These are phyloP conservation scores for Heliconius hortense DNA, from an alignment of 2,888 invertebrate species.

Conservation along the genomic window DNA sequence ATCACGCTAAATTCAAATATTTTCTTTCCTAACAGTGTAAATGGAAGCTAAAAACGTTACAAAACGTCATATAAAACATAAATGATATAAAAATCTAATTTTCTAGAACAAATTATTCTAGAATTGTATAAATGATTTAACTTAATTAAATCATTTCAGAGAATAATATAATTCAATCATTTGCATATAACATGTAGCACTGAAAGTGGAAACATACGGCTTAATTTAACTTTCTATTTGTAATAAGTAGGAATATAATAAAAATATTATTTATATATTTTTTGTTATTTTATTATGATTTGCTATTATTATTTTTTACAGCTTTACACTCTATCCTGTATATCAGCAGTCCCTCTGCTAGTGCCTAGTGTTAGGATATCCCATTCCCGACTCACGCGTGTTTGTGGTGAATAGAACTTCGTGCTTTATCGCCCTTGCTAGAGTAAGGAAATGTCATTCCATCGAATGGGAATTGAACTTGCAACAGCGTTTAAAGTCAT, in stretches of 20 bases:
- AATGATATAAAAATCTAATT: background rate
- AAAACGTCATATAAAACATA: background rate
- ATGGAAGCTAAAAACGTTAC: background rate
- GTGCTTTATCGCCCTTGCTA: too few relatives aligned
- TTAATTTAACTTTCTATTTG: background rate
- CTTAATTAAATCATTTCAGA: slow-evolving; percentile 11
- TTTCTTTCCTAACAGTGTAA: too few relatives aligned
- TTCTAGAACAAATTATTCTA: slow-evolving; percentile 3
- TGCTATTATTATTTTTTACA: too few relatives aligned
- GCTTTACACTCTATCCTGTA: too few relatives aligned
- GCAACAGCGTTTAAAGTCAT: too few relatives aligned
- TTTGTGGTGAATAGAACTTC: too few relatives aligned
- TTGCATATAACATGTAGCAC: slow-evolving; percentile 10
- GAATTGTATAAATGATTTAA: background rate
- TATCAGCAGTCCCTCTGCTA: too few relatives aligned
- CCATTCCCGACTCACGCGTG: background rate
- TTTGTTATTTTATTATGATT: too few relatives aligned
- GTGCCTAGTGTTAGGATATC: too few relatives aligned
- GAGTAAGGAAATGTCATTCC: too few relatives aligned
- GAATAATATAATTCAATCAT: slow-evolving; percentile 14
- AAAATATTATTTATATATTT: background rate
- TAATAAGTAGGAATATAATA: background rate
- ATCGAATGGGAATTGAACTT: too few relatives aligned
- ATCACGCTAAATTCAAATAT: too few relatives aligned
- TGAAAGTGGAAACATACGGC: slow-evolving; percentile 11